These are phyloP conservation scores for Cremastobaeus sp. DNA, from an alignment of 2,888 invertebrate species.

Conservation along the genomic window DNA sequence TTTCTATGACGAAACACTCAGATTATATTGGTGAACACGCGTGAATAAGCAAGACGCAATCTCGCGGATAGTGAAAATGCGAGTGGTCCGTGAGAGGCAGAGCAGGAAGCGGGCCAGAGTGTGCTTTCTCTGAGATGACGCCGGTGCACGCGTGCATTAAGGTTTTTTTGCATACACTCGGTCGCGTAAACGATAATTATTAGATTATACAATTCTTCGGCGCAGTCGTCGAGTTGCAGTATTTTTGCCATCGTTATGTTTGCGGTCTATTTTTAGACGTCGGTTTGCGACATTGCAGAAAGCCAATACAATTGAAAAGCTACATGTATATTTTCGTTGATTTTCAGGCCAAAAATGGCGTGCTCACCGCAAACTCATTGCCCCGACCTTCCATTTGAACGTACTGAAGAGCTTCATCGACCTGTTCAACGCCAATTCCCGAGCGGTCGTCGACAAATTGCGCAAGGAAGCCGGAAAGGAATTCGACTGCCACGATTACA, in stretches of 20 bases:
- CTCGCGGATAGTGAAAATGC: conserved; percentile 62
- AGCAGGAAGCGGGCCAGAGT: conserved; percentile 64
- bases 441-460: conserved; percentile 85
- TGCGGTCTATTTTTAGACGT: neutral
- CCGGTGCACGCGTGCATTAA: conserved; percentile 35
- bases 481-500: conserved; percentile 90
- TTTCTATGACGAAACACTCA: conserved; percentile 36
- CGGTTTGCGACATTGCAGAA: neutral
- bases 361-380: conserved; percentile 90
- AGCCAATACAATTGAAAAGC: too few species aligned
- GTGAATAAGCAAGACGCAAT: conserved; percentile 26
- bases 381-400: conserved; percentile 92
- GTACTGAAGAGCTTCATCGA: conserved; percentile 92
- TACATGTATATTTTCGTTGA: too few species aligned
- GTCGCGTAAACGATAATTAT: too few species aligned
- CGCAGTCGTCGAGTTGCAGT: neutral
- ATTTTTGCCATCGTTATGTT: too few species aligned
- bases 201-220: neutral
- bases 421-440: conserved; percentile 90
- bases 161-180: conserved; percentile 25
- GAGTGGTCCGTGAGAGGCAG: conserved; percentile 42
- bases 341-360: conserved; percentile 89
- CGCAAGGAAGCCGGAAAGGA: conserved; percentile 83
- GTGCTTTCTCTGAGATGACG: conserved; percentile 65
- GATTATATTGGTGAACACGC: conserved; percentile 5